Base-by-base conservation (phyloP, 2,888 invertebrate genomes). In the Dasypogon diadema region DNA sequence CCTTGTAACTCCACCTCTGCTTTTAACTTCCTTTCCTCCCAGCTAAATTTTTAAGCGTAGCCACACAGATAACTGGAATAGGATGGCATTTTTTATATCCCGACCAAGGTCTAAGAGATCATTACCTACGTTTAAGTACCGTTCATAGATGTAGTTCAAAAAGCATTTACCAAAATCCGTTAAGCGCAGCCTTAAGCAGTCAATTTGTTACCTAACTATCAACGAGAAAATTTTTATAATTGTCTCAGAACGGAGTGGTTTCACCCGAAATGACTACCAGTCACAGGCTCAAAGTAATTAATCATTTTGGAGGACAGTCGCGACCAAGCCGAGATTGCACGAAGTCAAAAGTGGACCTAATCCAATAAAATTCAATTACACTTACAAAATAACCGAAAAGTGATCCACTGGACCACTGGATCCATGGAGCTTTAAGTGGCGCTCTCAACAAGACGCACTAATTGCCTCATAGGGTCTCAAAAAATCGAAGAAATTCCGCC, bases 281-380 rank as follows among this genome's bases (percentile, higher is more conserved):
- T 24, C 26, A n/a, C 56, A 10, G 63, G 10, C 37, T 37, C 37
- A 12, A 24, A 34, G 70, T 34, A 70, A 70, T 70, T 70, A 70
- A 70, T 70, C 70, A 70, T 54, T 26, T 70, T 70, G 54, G 70
- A 70, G 70, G 70, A 51, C 54, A 34, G 70, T 16, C 18, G 16
- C 48, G 54, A 34, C 18, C 34, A 24, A 37, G 51, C n/a, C 70
- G 30, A 34, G 21, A 51, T 70, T 54, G 70, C 54, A 26, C 16
- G 70, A 26, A 70, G 70, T 54, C 51, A 70, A 70, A 56, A 73
- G 73, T 73, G 24, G 24, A 26, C 24, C 46, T 74, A 74, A 74
- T 74, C 58, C 58, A 74, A 74, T 74, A 60, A 74, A 74, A 74
- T 60, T 74, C 74, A 74, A 60, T 74, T 74, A 74, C 74, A 60